Percentiles rank a stretch among this genome's conserved stretches.
Evolutionary conservation across 1,140 invertebrate species (phyloP).

Genomic region (Phocides pigmalion): DNA sequence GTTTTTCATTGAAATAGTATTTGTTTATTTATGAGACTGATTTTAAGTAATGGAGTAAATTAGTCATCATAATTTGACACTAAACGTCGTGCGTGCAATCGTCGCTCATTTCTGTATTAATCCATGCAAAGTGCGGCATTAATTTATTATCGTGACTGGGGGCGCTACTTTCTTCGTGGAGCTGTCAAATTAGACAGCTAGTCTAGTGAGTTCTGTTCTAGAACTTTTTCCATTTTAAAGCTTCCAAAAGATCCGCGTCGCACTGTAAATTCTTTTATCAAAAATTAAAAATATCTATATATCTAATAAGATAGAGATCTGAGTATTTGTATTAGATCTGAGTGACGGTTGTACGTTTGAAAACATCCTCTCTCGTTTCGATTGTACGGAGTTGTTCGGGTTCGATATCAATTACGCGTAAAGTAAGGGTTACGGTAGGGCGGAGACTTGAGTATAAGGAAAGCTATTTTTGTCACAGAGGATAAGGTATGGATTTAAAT

Average conservation of each 20-base stretch:
- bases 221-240: too few species aligned
- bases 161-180: too few species aligned
- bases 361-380: conserved; percentile 37
- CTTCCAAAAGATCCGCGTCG: too few species aligned
- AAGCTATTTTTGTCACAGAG: conserved; percentile 80
- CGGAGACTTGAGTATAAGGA: conserved; percentile 58
- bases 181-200: too few species aligned
- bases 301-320: conserved; percentile 1
- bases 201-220: too few species aligned
- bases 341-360: conserved; percentile 11
- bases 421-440: conserved; percentile 61
- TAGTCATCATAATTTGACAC: conserved; percentile 53
- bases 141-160: too few species aligned
- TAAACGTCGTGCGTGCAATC: conserved; percentile 10
- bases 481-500: conserved; percentile 55
- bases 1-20: conserved; percentile 33
- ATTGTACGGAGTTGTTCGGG: conserved; percentile 53
- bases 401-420: conserved; percentile 76
- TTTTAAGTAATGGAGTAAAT: conserved; percentile 72
- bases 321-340: not conserved
- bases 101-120: conserved; percentile 3
- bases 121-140: not conserved
- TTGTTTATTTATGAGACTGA: conserved; percentile 78
- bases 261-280: too few species aligned
- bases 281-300: too few species aligned